Evolutionary conservation across 2,797 vertebrate species (phyloP), one percentile per base, ranked within the genome.

Genomic region (Anguilla anguilla): DNA sequence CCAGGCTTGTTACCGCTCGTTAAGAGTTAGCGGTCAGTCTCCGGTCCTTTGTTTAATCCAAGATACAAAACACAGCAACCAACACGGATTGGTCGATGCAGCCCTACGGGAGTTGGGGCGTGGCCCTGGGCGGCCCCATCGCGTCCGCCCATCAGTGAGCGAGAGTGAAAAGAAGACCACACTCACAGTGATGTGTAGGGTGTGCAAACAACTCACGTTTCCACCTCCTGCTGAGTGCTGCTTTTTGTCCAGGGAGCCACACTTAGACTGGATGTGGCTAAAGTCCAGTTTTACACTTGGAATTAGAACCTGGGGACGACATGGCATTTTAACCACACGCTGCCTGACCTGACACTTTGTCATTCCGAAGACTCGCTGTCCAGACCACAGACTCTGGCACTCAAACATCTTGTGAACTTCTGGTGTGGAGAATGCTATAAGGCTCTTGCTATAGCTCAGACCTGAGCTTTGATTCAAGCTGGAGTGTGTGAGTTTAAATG

Each of bases 221-320:
- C 94, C 94, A 92, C 94, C 94, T 94, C 94, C 89, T 90, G 95
- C 94, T 67, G 93, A 91, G 93, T 95, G 91, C 91, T 94, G 94
- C 91, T 92, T 92, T 94, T 94, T 95, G 93, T 95, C 95, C 94
- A 96, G 93, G 93, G 96, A 96, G 91, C 95, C 95, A 94, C 95
- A 95, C 94, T 95, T 95, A 94, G 95, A 93, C 92, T 95, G 94
- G 95, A 96, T 92, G 94, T 94, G 96, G 95, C 95, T 95, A 95
- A 94, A 95, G 95, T 95, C 94, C 95, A 95, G 92, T 90, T 94
- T 95, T 94, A 95, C 94, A 92, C 90, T 95, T 92, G 96, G 93
- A 93, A 95, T 95, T 94, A 94, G 87, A 88, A 96, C 95, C 95
- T 96, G 94, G 90, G 93, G 91, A 90, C 83, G 88, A 85, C 87